Conservation (phyloP, 2,888 invertebrate genomes). For the Kryphioiulus occultus region DNA sequence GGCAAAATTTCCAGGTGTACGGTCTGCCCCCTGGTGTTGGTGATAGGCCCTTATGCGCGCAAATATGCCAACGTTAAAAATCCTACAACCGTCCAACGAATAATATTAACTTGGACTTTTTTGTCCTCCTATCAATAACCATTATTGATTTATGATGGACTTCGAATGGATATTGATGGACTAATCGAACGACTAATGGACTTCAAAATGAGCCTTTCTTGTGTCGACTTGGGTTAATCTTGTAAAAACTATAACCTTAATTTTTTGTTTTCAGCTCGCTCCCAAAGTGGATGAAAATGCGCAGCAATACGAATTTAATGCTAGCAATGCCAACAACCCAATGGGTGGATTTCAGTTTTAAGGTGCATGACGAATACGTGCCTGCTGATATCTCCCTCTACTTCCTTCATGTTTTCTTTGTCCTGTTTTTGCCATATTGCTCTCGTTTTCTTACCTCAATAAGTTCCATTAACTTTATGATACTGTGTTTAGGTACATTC, state of each 20-base stretch:
- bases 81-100: no score
- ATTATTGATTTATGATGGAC: no score
- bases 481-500: not conserved
- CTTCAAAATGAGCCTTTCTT: no score
- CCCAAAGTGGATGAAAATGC: conserved; percentile 72
- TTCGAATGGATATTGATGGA: no score
- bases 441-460: not conserved
- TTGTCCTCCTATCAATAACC: no score
- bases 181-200: no score
- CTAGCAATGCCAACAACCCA: conserved; percentile 71
- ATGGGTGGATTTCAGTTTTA: conserved; percentile 85
- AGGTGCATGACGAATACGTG: conserved; percentile 55
- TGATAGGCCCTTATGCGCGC: no score
- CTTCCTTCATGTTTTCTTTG: conserved; percentile 24
- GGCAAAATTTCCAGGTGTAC: no score
- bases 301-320: conserved; percentile 68
- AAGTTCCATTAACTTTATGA: not conserved
- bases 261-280: conserved; percentile 68
- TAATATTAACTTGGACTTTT: no score
- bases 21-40: no score
- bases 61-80: no score
- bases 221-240: not conserved
- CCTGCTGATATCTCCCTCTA: not conserved
- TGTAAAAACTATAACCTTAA: not conserved
- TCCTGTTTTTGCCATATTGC: not conserved